Percentiles rank a stretch among this genome's conserved stretches.
Conservation (phyloP, 2,888 invertebrate genomes). For the Amphipoea lucens region DNA sequence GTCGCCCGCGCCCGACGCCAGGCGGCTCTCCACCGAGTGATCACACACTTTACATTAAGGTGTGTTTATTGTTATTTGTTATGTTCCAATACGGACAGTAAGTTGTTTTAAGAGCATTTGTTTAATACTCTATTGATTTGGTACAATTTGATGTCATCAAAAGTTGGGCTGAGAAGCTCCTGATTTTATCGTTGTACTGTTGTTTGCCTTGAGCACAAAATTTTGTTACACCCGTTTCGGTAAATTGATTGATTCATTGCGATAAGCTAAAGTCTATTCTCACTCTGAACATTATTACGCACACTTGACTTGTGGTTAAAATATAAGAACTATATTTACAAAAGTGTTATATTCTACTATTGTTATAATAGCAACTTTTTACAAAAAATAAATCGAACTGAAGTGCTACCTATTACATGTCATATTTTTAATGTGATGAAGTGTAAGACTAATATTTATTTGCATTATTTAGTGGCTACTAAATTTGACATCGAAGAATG, state of each 20-base stretch:
- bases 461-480: conserved; percentile 34
- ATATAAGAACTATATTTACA: conserved; percentile 32
- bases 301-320: conserved; percentile 33
- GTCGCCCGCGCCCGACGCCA: conserved; percentile 67
- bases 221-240: conserved; percentile 27
- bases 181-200: conserved; percentile 36
- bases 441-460: conserved; percentile 38
- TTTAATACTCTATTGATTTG: conserved; percentile 62
- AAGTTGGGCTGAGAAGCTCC: conserved; percentile 8
- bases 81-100: conserved; percentile 57
- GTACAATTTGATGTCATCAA: conserved; percentile 27
- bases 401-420: conserved; percentile 5
- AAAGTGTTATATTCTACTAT: conserved; percentile 27
- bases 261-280: conserved; percentile 44
- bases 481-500: conserved; percentile 27
- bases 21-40: conserved; percentile 67
- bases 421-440: conserved; percentile 16
- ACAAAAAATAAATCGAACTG: conserved; percentile 6
- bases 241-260: conserved; percentile 38
- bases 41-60: conserved; percentile 55
- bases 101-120: conserved; percentile 58
- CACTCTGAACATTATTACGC: conserved; percentile 29
- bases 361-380: conserved; percentile 25
- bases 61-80: conserved; percentile 59
- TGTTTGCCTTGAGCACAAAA: conserved; percentile 34